Evolutionary conservation across 2,113 vertebrate species (phyloP), one percentile per base, ranked within the genome.

Genomic region (Neoarius graeffei): DNA sequence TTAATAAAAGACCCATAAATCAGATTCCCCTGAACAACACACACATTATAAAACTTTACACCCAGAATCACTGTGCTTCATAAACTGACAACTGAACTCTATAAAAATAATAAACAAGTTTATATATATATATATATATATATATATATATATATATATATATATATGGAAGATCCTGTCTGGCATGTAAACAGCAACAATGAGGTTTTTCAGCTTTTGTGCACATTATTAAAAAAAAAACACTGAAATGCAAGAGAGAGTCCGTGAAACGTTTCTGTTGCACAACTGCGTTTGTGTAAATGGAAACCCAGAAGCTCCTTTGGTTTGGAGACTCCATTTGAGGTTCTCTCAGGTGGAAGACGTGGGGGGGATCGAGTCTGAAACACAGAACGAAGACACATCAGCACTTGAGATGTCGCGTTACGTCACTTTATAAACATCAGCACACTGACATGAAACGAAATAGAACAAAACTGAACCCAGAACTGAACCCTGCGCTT

Each of bases 211-310:
- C 42, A 76, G 9, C 23, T 8, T 10, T 48, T 0, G 27, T 17
- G 67, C 35, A 35, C 35, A 71, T 71, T 71, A 69, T 23, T 11
- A 20, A 79, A 79, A 27, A 54, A 30, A 71, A 30, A 20, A 54
- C 25, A 79, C 14, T 79, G 76, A 79, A 79, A 79, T 79, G 76
- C 52, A n/a, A 27, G 76, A 27, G 76, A 79, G 52, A 56, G 50
- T 79, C 35, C 3, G 19, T 76, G 42, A 76, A 76, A 76, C 6
- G 7, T 42, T 50, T 23, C 35, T 74, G 35, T 48, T 19, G 35
- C 30, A 23, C 71, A 15, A 69, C n/a, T 6, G 13, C 13, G 30
- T 42, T 42, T 4, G 42, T 42, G 42, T 42, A 42, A 42, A 42
- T 42, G 42, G 42, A 42, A 14, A n/a, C 54, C 11, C 50, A 3